Evolutionary conservation across 2,888 invertebrate genomes (phyloP).

Genomic region (Sacculina carcini): DNA sequence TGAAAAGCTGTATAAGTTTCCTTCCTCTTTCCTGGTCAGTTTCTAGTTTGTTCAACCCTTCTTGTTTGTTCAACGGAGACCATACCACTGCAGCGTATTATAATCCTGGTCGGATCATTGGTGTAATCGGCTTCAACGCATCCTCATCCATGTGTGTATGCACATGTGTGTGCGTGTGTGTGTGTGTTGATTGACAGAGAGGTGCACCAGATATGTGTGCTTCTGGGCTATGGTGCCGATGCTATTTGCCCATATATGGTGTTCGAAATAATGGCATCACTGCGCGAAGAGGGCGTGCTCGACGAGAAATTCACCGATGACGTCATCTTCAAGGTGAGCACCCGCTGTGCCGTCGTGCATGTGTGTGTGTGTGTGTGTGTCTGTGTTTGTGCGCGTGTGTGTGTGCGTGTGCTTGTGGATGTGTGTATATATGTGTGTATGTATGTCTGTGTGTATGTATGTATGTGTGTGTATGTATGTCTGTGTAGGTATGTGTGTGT

Average conservation of each 20-base stretch:
- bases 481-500: no score
- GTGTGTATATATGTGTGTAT: no score
- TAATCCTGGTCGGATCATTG: background rate
- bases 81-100: background rate
- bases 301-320: conserved; percentile 47
- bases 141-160: background rate
- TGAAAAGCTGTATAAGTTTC: no score
- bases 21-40: no score
- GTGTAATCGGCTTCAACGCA: background rate
- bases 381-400: no score
- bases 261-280: conserved; percentile 64
- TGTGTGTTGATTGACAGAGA: conserved; percentile 25
- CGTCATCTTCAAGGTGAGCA: conserved; percentile 34
- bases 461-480: no score
- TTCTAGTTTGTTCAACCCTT: no score
- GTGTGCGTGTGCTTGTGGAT: no score
- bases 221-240: conserved; percentile 90
- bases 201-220: conserved; percentile 83
- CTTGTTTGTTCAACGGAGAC: no score
- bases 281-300: conserved; percentile 61
- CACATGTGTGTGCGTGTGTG: conserved; percentile 1
- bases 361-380: no score
- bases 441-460: no score
- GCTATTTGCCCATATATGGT: conserved; percentile 92
- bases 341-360: no score